Base-by-base conservation (phyloP, 2,888 invertebrate genomes). In the Clusia tigrina region DNA sequence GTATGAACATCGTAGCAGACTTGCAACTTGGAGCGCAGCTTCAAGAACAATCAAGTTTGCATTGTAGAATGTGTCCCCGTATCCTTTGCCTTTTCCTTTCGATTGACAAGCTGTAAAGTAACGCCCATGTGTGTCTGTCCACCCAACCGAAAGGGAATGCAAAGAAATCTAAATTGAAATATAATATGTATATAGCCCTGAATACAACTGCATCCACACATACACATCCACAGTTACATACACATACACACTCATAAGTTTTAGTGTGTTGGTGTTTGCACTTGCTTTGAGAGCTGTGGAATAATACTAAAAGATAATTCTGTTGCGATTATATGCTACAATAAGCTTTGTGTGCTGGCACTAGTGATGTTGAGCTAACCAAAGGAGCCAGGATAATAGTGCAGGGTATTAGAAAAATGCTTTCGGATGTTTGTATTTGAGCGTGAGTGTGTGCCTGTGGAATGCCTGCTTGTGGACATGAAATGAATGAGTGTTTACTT, bases 31-130 rank as follows among this genome's bases (percentile, higher is more conserved):
- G 15, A 22, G 2, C 18, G 18, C 48, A 23, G 10, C 32, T 54
- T 54, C 54, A 54, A 54, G 54, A 10, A 26, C 54, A 54, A 54
- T 54, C 54, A 26, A 54, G 54, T 54, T 54, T 54, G 54, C 54
- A 54, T 54, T 25, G 25, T 54, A 54, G 25, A 54, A 54, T 54
- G 54, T 54, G 48, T 15, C 25, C n/a, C n/a, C n/a, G n/a, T n/a
- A n/a, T n/a, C n/a, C n/a, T n/a, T n/a, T n/a, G 23, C 25, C 54
- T 54, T 25, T 26, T 26, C 5, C 25, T 17, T 24, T 54, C 18
- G 15, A n/a, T 48, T n/a, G 48, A n/a, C 5, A n/a, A 17, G n/a
- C 5, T 6, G n/a, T 48, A 9, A 12, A 6, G 32, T 6, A 6
- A 48, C 2, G 48, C 9, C 42, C 9, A 15, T 3, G 9, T 15